Evolutionary conservation across 2,797 vertebrate genomes (phyloP).

Genomic region (Gouania willdenowi): DNA sequence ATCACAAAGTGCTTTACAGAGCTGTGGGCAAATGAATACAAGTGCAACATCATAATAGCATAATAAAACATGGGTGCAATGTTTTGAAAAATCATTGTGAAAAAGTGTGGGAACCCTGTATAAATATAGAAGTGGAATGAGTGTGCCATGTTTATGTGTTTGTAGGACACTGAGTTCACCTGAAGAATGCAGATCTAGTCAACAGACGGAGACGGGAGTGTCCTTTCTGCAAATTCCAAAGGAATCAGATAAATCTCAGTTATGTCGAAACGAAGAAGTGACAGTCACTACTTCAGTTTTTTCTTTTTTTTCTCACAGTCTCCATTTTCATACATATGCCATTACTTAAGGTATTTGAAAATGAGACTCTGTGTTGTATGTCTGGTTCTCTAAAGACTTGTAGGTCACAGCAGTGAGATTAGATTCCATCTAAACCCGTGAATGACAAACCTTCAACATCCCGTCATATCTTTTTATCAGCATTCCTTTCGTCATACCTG

Average conservation of each 20-base stretch:
- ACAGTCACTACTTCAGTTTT: background rate
- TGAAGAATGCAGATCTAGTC: constrained; percentile 56
- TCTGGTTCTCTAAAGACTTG: background rate
- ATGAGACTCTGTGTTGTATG: background rate
- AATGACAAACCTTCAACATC: background rate
- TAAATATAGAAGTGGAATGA: no score
- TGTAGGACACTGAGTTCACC: constrained; percentile 25
- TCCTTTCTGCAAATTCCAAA: constrained; percentile 38
- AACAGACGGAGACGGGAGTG: constrained; percentile 29
- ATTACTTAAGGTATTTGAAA: background rate
- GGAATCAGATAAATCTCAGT: constrained; percentile 18
- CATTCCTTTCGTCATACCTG: background rate
- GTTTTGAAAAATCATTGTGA: no score
- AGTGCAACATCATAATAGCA: no score
- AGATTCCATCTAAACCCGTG: constrained; percentile 1
- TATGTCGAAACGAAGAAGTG: constrained; percentile 13
- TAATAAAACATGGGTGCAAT: no score
- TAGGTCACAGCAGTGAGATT: background rate
- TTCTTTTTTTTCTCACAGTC: background rate
- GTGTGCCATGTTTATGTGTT: no score
- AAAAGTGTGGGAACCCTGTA: no score
- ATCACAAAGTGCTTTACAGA: no score
- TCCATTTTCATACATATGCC: background rate
- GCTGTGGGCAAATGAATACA: no score
- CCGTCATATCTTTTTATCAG: background rate